Conservation (phyloP, 2,797 vertebrate genomes). For the Numenius phaeopus region DNA sequence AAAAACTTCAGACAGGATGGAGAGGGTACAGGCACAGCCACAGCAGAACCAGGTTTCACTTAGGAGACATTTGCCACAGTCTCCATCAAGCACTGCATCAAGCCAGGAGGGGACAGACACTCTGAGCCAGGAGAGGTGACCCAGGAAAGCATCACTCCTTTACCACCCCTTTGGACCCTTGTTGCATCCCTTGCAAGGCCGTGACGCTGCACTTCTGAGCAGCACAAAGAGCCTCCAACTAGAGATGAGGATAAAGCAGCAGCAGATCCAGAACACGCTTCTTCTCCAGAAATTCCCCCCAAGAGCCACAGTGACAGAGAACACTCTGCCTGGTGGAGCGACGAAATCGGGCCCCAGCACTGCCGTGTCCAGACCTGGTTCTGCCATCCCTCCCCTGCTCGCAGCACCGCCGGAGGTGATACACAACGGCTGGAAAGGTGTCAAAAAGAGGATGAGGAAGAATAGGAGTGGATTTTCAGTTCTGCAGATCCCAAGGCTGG, state of each 20-base stretch:
- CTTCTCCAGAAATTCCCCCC: background rate
- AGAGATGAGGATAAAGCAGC: background rate
- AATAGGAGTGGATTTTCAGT: background rate
- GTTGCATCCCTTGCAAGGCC: background rate
- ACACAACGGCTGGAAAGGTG: background rate
- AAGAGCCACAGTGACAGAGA: accelerated
- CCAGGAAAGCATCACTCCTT: background rate
- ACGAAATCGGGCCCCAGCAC: background rate
- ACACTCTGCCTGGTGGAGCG: background rate
- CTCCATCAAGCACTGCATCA: background rate
- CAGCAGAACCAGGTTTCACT: background rate
- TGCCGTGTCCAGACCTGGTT: accelerated
- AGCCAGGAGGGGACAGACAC: accelerated
- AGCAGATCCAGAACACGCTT: background rate
- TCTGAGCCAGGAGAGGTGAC: background rate
- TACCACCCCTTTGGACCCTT: background rate
- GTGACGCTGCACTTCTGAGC: background rate
- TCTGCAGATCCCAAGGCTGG: background rate
- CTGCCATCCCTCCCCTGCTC: background rate
- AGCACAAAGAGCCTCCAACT: background rate
- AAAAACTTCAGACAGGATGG: background rate
- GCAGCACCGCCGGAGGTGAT: background rate
- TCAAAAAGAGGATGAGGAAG: background rate
- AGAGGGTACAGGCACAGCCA: background rate
- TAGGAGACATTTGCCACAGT: background rate